Conservation (phyloP, 2,888 invertebrate species). For the Tethea ocularis region DNA sequence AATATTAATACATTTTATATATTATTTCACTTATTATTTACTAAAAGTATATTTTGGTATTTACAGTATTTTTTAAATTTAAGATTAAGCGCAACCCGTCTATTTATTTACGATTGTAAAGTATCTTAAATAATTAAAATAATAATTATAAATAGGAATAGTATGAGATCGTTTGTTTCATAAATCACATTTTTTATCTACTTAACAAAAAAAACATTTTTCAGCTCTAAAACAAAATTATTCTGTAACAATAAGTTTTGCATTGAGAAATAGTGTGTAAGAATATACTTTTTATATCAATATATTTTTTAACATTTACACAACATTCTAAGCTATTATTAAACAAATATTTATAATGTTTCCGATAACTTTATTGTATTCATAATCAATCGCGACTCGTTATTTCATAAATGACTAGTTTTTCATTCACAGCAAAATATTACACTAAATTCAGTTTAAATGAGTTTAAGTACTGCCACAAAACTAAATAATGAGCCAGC, state of each 20-base stretch:
- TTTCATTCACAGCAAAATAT: conserved; percentile 12
- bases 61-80: conserved; percentile 20
- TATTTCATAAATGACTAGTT: conserved; percentile 21
- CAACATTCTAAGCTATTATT: neutral
- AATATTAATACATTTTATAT: conserved; percentile 27
- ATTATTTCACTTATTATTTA: conserved; percentile 15
- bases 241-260: neutral
- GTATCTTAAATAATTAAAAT: conserved; percentile 26
- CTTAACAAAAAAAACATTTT: neutral
- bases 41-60: conserved; percentile 31
- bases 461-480: neutral
- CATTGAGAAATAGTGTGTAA: neutral
- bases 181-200: neutral
- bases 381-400: conserved; percentile 58
- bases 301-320: conserved; percentile 12
- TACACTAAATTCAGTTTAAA: neutral
- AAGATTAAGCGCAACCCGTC: conserved; percentile 24
- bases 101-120: conserved; percentile 16
- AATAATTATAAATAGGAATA: neutral
- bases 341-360: neutral
- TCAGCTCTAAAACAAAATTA: neutral
- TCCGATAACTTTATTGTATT: conserved; percentile 30
- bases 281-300: conserved; percentile 5
- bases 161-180: neutral
- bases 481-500: neutral